A percentile compares a stretch with the other conserved stretches of the same genome.
Evolutionary conservation across 1,140 invertebrate genomes (phyloP).

Genomic region (Hypothenemus hampei): DNA sequence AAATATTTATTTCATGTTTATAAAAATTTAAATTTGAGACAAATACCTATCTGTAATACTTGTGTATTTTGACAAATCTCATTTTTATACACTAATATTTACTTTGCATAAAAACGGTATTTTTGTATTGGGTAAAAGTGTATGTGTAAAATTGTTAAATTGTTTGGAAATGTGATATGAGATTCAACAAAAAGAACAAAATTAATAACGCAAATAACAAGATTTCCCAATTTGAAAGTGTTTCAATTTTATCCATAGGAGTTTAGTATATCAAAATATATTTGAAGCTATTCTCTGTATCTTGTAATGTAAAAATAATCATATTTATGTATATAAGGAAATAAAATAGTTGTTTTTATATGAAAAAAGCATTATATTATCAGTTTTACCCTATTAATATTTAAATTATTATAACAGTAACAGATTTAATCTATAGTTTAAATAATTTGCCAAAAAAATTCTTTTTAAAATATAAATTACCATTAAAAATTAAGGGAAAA

Average conservation of each 20-base stretch:
- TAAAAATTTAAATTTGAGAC: conserved; percentile 12
- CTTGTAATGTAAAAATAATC: conserved; percentile 39
- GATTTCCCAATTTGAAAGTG: conserved; percentile 27
- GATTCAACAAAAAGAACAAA: conserved; percentile 10
- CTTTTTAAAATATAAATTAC: too few relatives aligned
- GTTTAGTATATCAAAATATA: conserved; percentile 34
- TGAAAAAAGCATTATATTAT: too few relatives aligned
- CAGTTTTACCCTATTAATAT: too few relatives aligned
- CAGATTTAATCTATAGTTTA: too few relatives aligned
- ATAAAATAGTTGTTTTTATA: conserved; percentile 41
- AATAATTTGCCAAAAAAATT: too few relatives aligned
- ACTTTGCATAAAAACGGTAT: conserved; percentile 35
- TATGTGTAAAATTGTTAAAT: conserved; percentile 36
- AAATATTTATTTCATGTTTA: conserved; percentile 1
- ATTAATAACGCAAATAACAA: conserved; percentile 22
- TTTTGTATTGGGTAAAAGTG: conserved; percentile 38
- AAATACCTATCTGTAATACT: conserved; percentile 17
- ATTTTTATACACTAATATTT: conserved; percentile 32
- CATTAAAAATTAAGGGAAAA: too few relatives aligned
- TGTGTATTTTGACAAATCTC: conserved; percentile 32
- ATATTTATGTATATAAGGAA: conserved; percentile 37
- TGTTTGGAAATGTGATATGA: conserved; percentile 42
- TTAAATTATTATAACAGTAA: too few relatives aligned
- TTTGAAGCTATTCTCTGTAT: conserved; percentile 40
- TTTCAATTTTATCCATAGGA: conserved; percentile 24